Base-by-base conservation (phyloP, 2,113 vertebrate species). In the Fukomys damarensis region DNA sequence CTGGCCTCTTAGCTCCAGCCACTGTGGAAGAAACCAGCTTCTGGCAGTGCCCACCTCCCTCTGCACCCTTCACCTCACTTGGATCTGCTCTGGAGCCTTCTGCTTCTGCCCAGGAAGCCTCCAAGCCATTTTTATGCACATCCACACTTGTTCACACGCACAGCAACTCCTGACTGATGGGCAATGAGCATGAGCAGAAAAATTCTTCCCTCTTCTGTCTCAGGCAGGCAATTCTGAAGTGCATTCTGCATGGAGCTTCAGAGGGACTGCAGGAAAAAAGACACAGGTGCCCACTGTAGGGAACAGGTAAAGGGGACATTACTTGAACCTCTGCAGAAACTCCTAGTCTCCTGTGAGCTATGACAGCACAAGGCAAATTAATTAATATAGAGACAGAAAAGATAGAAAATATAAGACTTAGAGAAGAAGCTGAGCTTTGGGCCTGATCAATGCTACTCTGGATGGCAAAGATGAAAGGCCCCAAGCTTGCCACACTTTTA, bases 241-340 rank as follows among this genome's bases (percentile, higher is more conserved):
- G 7, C 1, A 2, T 9, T 46, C 65, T 41, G 4, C 43, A 43
- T 0, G 0, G 5, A 10, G 16, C 46, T 17, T 68, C 54, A 58
- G 32, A 35, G 30, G 26, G 11, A 26, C 38, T 79, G 20, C 68
- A 30, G 76, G 17, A 66, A 14, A 65, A 91, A 38, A 74, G 41
- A 26, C 19, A 12, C 0, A 0, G 13, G 4, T 70, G 41, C 8
- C 52, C 54, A 58, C n/a, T n/a, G n/a, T n/a, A n/a, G n/a, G n/a
- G n/a, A n/a, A n/a, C n/a, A n/a, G n/a, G n/a, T n/a, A n/a, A n/a
- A n/a, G n/a, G n/a, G n/a, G n/a, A n/a, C n/a, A n/a, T n/a, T n/a
- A n/a, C n/a, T n/a, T n/a, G n/a, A n/a, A n/a, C n/a, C n/a, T n/a
- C n/a, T n/a, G n/a, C n/a, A n/a, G n/a, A n/a, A n/a, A n/a, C n/a